Conservation (phyloP, 2,888 invertebrate species). For the Cephus sareptanus region DNA sequence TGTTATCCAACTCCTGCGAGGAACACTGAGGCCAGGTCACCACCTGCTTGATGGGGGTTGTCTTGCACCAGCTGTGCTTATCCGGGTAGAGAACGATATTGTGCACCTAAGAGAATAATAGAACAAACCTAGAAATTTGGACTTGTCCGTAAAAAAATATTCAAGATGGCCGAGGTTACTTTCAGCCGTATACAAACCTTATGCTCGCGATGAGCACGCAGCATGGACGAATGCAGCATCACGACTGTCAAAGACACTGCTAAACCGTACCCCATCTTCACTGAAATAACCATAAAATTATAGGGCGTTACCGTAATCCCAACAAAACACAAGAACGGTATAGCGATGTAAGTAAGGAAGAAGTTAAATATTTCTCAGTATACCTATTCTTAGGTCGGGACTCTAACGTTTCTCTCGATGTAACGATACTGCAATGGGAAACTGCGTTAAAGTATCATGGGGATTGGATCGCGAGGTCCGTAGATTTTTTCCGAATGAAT, state of each 20-base stretch:
- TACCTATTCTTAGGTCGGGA: not conserved
- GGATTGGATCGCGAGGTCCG: slow-evolving; percentile 1
- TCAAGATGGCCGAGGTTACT: not conserved
- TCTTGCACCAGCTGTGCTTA: slow-evolving; percentile 78
- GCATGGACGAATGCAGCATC: slow-evolving; percentile 42
- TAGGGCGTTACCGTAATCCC: not conserved
- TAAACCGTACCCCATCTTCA: slow-evolving; percentile 51
- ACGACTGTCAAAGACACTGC: slow-evolving; percentile 43
- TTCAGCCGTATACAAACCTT: slow-evolving; percentile 43
- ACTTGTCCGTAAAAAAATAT: not conserved
- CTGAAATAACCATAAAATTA: slow-evolving; percentile 36
- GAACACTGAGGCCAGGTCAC: slow-evolving; percentile 75
- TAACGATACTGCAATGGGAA: not conserved
- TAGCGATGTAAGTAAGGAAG: not conserved
- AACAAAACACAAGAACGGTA: not conserved
- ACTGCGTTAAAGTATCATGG: not conserved
- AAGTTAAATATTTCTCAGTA: not conserved
- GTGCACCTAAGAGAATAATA: slow-evolving; percentile 69
- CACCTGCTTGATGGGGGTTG: slow-evolving; percentile 76
- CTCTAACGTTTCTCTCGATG: not conserved
- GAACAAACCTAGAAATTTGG: not conserved
- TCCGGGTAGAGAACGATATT: slow-evolving; percentile 78
- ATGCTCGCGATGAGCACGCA: slow-evolving; percentile 61
- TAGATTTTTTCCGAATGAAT: slow-evolving; percentile 39
- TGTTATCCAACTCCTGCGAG: slow-evolving; percentile 75